Base-by-base conservation (phyloP, 2,797 vertebrate genomes). In the Sebastes melanostomus region DNA sequence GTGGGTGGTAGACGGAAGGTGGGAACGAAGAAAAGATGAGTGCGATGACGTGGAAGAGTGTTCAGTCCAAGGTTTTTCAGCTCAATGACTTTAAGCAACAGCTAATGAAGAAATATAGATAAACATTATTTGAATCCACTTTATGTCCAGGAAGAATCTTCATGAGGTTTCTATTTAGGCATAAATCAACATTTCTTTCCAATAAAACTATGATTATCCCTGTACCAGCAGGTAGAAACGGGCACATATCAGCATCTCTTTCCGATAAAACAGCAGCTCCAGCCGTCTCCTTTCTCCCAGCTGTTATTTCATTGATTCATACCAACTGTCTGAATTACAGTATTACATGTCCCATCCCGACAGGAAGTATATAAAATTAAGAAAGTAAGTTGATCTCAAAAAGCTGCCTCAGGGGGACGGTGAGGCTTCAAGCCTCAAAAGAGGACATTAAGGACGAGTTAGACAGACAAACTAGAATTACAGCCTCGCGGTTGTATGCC, bases 311-410 rank as follows among this genome's bases (percentile, higher is more conserved):
- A 80, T 58, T 63, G 80, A 82, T 80, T 68, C 63, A 25, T 22
- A 1, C 10, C 12, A 5, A 25, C 0, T 4, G 1, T 54, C 46
- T 56, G 61, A 16, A 34, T 54, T 70, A 68, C 63, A 58, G 29
- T 77, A 36, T 13, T 42, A 42, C 38, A 42, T 8, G 80, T 66
- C 70, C 66, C 30, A 5, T 50, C 63, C 29, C 14, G 29, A 5
- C 52, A 73, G 50, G 54, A 84, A 59, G 42, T 59, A 38, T 27
- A 78, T 85, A 42, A 72, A 50, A 66, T 74, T 79, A 70, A 61
- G 72, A 36, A 55, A 70, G 80, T 72, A 81, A 86, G 30, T 25
- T 60, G 88, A 83, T 82, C 66, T 79, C 34, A 46, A 36, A 76
- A 56, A 22, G 38, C 22, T 42, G 58, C 36, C 58, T 75, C 24